Evolutionary conservation across 2,888 invertebrate species (phyloP).

Genomic region (Lasioglossum figueresi): DNA sequence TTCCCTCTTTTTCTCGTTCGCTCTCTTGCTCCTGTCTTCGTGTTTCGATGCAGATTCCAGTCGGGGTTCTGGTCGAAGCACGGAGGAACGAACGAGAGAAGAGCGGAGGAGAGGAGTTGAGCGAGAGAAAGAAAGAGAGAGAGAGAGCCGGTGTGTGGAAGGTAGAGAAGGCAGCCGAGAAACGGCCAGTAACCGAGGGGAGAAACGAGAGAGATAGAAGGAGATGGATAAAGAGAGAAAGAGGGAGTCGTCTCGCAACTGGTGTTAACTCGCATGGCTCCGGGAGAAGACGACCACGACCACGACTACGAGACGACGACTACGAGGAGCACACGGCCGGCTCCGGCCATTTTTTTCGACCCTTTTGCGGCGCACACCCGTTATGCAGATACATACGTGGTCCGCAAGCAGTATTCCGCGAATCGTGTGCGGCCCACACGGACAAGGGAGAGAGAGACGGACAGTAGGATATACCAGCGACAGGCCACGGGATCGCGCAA

Average conservation of each 20-base stretch:
- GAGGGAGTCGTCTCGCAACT: constrained; percentile 53
- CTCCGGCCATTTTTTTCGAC: constrained; percentile 62
- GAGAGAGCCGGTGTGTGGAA: constrained; percentile 25
- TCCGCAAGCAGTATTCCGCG: constrained; percentile 59
- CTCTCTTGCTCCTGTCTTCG: background rate
- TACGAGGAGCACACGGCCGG: constrained; percentile 45
- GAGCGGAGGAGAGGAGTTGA: background rate
- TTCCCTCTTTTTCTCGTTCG: background rate
- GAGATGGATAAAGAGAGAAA: background rate
- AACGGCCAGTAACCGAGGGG: constrained; percentile 34
- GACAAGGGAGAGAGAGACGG: background rate
- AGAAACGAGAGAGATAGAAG: constrained; percentile 3
- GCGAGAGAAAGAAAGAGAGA: background rate
- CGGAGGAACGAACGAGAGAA: background rate
- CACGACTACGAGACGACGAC: constrained; percentile 41
- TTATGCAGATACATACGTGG: constrained; percentile 62
- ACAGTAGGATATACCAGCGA: background rate
- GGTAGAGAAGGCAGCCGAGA: constrained; percentile 36
- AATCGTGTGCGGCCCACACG: constrained; percentile 58
- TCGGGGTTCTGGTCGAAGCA: constrained; percentile 65
- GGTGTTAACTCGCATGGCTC: constrained; percentile 64
- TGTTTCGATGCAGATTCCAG: constrained; percentile 16
- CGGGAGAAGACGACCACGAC: constrained; percentile 49
- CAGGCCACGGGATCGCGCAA: constrained; percentile 30
- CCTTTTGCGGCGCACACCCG: constrained; percentile 64